A percentile compares a stretch with the other conserved stretches of the same genome.
phyloP scores from a whole-genome alignment of 2,113 vertebrate genomes.

The Cyphomyrus plagiostoma region DNA sequence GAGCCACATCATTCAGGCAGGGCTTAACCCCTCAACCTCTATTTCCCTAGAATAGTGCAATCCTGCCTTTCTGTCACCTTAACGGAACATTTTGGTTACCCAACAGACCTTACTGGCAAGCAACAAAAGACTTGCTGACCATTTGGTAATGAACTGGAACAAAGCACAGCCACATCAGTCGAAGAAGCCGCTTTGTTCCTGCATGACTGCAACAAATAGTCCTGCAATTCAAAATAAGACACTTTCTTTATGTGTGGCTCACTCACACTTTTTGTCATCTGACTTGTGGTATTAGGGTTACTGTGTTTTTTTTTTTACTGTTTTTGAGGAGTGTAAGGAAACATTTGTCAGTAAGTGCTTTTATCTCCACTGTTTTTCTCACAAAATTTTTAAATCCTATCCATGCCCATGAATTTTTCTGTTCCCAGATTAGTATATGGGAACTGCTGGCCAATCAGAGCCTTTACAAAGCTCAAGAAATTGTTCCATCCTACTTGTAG shows the following conservation, averaged over 20 bases:
- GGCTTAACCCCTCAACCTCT: neutral
- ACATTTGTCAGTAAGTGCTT: neutral
- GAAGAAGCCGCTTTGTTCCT: neutral
- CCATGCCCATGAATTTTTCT: neutral
- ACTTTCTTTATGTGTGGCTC: neutral
- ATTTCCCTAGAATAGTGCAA: neutral
- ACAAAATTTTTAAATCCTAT: neutral
- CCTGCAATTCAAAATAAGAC: neutral
- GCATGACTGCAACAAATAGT: conserved; percentile 5
- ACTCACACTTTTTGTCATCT: neutral
- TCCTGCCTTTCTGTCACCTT: neutral
- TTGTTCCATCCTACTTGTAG: neutral
- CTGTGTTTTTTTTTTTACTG: neutral
- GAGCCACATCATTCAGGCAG: conserved; percentile 20
- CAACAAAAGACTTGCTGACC: neutral
- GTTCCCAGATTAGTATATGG: neutral
- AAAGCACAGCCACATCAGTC: conserved; percentile 6
- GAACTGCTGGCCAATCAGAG: neutral
- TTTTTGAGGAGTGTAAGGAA: neutral
- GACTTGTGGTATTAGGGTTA: neutral
- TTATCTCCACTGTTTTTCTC: neutral
- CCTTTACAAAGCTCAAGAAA: neutral
- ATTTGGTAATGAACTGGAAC: neutral
- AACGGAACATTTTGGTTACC: neutral
- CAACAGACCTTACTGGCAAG: neutral